Evolutionary conservation across 2,113 vertebrate species (phyloP).

Genomic region (Albula glossodonta): DNA sequence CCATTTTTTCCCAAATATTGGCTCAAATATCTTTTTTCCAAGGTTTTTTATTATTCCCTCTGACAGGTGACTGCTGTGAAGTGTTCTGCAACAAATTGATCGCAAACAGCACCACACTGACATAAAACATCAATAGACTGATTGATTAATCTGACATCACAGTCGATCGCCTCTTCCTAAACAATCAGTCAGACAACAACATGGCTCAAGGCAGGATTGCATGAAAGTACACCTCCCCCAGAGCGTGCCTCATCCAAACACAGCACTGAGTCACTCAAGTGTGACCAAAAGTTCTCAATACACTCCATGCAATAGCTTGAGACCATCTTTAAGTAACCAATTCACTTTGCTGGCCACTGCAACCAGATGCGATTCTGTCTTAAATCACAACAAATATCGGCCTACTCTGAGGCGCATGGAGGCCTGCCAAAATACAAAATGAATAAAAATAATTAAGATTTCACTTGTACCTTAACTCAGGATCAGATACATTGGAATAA

Average conservation of each 20-base stretch:
- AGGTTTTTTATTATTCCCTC: background rate
- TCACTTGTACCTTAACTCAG: background rate
- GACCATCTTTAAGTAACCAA: too few relatives aligned
- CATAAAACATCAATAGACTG: too few relatives aligned
- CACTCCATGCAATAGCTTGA: too few relatives aligned
- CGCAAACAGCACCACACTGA: background rate
- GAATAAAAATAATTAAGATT: background rate
- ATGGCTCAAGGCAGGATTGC: background rate
- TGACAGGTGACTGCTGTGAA: background rate
- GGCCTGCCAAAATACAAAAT: background rate
- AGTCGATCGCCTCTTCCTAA: too few relatives aligned
- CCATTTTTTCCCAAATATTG: background rate
- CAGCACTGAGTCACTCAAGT: background rate
- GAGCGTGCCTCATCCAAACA: background rate
- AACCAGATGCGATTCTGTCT: too few relatives aligned
- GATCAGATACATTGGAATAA: background rate
- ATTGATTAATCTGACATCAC: too few relatives aligned
- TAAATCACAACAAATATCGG: too few relatives aligned
- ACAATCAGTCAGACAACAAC: background rate
- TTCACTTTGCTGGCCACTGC: too few relatives aligned
- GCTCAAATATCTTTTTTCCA: background rate
- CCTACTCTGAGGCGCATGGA: too few relatives aligned
- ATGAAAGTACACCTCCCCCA: background rate
- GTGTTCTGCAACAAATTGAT: background rate
- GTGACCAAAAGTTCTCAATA: background rate